phyloP scores from a whole-genome alignment of 2,888 invertebrate species.

The Drosophila algonquin region DNA sequence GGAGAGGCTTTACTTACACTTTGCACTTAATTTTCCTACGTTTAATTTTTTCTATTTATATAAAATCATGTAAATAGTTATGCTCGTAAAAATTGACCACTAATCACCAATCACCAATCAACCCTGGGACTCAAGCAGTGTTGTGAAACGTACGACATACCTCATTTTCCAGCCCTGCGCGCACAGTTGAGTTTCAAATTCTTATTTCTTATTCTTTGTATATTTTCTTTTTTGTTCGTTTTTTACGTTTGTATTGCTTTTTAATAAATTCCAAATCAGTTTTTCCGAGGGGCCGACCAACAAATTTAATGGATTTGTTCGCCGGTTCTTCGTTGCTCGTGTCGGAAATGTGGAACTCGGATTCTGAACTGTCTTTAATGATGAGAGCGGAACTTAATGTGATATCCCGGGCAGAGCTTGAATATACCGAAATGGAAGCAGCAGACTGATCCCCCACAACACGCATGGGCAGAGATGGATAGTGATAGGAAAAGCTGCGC shows the following conservation, averaged over 20 bases:
- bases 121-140: slow-evolving; percentile 63
- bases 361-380: slow-evolving; percentile 58
- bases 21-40: slow-evolving; percentile 61
- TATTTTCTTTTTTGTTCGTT: slow-evolving; percentile 21
- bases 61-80: slow-evolving; percentile 71
- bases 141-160: slow-evolving; percentile 21
- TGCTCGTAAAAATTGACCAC: slow-evolving; percentile 72
- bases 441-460: slow-evolving; percentile 22
- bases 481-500: slow-evolving; percentile 47
- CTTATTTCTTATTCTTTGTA: slow-evolving; percentile 17
- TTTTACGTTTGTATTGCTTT: slow-evolving; percentile 47
- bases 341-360: slow-evolving; percentile 66
- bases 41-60: slow-evolving; percentile 70
- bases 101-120: slow-evolving; percentile 71
- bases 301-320: slow-evolving; percentile 39
- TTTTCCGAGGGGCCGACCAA: slow-evolving; percentile 44
- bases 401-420: slow-evolving; percentile 52
- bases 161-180: slow-evolving; percentile 13
- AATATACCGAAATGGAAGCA: neutral
- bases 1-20: slow-evolving; percentile 62
- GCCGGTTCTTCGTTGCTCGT: slow-evolving; percentile 55
- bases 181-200: slow-evolving; percentile 54
- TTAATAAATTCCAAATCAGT: slow-evolving; percentile 41
- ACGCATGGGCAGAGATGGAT: slow-evolving; percentile 52
- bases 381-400: slow-evolving; percentile 47